Percentiles rank a stretch among this genome's conserved stretches.
phyloP scores from a whole-genome alignment of 2,797 vertebrate species.

The Ctenosaura bakeri region DNA sequence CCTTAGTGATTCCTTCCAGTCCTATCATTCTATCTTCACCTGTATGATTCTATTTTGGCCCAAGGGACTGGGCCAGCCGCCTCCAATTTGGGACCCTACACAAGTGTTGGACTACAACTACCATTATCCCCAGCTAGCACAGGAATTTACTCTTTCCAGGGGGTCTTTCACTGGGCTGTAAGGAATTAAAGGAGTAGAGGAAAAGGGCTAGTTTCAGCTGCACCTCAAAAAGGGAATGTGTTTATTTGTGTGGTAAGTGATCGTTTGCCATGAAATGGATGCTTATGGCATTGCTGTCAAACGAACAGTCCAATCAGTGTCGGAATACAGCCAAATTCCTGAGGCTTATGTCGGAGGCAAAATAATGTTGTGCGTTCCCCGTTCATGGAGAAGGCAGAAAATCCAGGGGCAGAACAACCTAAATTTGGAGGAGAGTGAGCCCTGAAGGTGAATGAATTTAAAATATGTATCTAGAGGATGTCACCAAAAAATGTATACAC shows the following conservation, averaged over 20 bases:
- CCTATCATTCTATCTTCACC: too few relatives aligned
- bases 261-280: neutral
- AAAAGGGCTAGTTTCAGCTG: neutral
- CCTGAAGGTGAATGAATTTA: too few relatives aligned
- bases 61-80: too few relatives aligned
- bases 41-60: too few relatives aligned
- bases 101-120: too few relatives aligned
- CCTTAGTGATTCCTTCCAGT: too few relatives aligned
- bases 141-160: neutral
- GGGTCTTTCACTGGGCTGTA: neutral
- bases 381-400: too few relatives aligned
- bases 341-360: neutral
- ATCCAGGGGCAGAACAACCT: neutral
- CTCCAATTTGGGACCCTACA: too few relatives aligned
- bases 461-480: too few relatives aligned
- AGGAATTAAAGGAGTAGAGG: too few relatives aligned
- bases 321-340: neutral
- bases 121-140: too few relatives aligned
- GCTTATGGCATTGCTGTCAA: neutral
- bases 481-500: too few relatives aligned
- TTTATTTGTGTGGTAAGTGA: neutral
- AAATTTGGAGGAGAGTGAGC: neutral
- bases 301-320: neutral
- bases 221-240: neutral
- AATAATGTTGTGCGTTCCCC: neutral